Base-by-base conservation (phyloP, 2,797 vertebrate species). In the Crax fasciolata region DNA sequence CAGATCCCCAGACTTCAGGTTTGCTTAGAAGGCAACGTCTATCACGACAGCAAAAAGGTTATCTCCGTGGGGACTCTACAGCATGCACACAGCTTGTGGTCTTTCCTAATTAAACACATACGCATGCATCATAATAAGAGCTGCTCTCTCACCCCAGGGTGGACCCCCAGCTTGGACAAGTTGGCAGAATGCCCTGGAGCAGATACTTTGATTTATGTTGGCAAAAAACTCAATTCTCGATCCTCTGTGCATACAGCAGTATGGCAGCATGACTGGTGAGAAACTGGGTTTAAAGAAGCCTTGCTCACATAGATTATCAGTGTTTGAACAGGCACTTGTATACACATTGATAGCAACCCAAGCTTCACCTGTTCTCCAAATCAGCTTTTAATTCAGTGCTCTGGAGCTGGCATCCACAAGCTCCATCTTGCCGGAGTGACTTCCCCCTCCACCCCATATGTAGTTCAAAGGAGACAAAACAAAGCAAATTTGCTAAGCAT, bases 61-160 rank as follows among this genome's bases (percentile, higher is more conserved):
- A 94, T 76, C 38, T 59, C 9, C 3, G 38, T 55, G 48, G 54
- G 59, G 39, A 83, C 85, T 76, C 66, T 2, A 3, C 55, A 94
- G 79, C 70, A 59, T 14, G 18, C 46, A 66, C 49, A 66, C 51
- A 85, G 84, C 52, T 70, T 72, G 79, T 0, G 17, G 62, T 57
- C 39, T 82, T 89, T 81, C 70, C 48, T 89, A 87, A 95, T 94
- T 91, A 78, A 92, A 84, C 59, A 66, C 77, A 72, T 17, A 61
- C 0, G 0, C 54, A 74, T 66, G 39, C 10, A 25, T 58, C 30
- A 17, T 28, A 81, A 93, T 58, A 67, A 92, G 84, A 91, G 43
- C 63, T 66, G 51, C 77, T 68, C 76, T 48, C 51, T 94, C 89
- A 93, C 52, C 87, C 58, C 59, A 61, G 79, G 76, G 46, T 85